A percentile compares a stretch with the other conserved stretches of the same genome.
Conservation (phyloP, 2,113 vertebrate genomes). For the Suricata suricatta region DNA sequence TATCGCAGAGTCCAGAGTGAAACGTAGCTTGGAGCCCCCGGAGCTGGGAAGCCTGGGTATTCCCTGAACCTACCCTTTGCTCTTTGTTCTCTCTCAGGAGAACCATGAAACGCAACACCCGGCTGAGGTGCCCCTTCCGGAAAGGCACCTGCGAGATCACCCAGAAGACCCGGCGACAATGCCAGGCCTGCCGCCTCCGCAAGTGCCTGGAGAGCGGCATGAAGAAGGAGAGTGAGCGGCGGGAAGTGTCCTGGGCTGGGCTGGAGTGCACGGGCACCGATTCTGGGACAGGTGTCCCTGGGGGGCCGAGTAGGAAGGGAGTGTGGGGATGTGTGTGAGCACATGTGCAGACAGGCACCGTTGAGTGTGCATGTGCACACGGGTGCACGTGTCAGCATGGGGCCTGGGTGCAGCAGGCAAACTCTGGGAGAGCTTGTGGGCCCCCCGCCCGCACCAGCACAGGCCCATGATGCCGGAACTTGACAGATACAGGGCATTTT, state of each 20-base stretch:
- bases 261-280: accelerated
- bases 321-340: accelerated
- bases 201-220: slow-evolving; percentile 87
- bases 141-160: slow-evolving; percentile 84
- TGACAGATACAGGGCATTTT: background rate
- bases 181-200: slow-evolving; percentile 86
- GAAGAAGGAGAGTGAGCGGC: slow-evolving; percentile 84
- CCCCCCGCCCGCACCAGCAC: background rate
- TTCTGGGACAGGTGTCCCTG: background rate
- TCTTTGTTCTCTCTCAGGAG: slow-evolving; percentile 71
- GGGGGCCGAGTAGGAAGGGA: accelerated
- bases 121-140: slow-evolving; percentile 82
- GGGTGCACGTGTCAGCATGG: background rate
- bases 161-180: slow-evolving; percentile 85
- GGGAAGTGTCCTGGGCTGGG: accelerated
- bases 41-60: no score
- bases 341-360: accelerated
- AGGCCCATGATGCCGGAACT: no score
- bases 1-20: background rate
- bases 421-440: background rate
- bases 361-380: accelerated
- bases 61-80: background rate
- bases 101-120: slow-evolving; percentile 81
- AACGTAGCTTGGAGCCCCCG: no score
- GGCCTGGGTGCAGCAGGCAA: background rate